Percentiles rank a stretch among this genome's conserved stretches.
phyloP scores from a whole-genome alignment of 2,888 invertebrate genomes.

The Xylophagus ater region DNA sequence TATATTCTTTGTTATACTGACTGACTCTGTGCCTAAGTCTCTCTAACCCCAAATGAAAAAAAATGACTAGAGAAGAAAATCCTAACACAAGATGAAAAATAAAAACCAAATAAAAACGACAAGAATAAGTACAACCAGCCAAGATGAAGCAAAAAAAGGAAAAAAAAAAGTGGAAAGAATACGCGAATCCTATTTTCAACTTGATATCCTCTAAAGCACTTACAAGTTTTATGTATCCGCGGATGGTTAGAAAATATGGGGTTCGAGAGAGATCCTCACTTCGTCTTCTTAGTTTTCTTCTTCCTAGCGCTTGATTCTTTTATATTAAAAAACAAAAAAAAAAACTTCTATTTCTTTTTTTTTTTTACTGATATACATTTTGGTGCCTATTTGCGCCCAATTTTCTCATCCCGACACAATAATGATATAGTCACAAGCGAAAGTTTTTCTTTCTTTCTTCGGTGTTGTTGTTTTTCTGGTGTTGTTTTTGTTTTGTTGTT shows the following conservation, averaged over 20 bases:
- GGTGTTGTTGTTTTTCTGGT: too few species aligned
- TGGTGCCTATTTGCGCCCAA: too few species aligned
- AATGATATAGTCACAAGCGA: slow-evolving; percentile 9
- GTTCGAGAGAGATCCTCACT: slow-evolving; percentile 6
- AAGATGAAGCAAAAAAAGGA: neutral
- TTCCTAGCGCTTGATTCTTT: too few species aligned
- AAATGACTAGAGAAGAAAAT: neutral
- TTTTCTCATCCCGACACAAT: too few species aligned
- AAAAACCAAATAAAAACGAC: slow-evolving; percentile 11
- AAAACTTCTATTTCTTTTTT: too few species aligned
- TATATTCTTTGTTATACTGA: too few species aligned
- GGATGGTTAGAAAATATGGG: slow-evolving; percentile 15
- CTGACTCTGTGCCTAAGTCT: slow-evolving; percentile 3
- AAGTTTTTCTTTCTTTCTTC: slow-evolving; percentile 8
- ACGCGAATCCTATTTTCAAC: slow-evolving; percentile 19
- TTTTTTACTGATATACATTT: too few species aligned
- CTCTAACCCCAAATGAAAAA: neutral
- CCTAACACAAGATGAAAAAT: slow-evolving; percentile 6
- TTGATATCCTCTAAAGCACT: slow-evolving; percentile 19
- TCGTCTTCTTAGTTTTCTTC: too few species aligned
- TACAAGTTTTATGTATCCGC: slow-evolving; percentile 18
- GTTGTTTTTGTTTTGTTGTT: too few species aligned
- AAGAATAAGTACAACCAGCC: too few species aligned
- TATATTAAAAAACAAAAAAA: too few species aligned
- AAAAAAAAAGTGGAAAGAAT: slow-evolving; percentile 16